These are phyloP conservation scores for Pseudanteris insignis DNA, from an alignment of 2,888 invertebrate species.

Conservation along the genomic window DNA sequence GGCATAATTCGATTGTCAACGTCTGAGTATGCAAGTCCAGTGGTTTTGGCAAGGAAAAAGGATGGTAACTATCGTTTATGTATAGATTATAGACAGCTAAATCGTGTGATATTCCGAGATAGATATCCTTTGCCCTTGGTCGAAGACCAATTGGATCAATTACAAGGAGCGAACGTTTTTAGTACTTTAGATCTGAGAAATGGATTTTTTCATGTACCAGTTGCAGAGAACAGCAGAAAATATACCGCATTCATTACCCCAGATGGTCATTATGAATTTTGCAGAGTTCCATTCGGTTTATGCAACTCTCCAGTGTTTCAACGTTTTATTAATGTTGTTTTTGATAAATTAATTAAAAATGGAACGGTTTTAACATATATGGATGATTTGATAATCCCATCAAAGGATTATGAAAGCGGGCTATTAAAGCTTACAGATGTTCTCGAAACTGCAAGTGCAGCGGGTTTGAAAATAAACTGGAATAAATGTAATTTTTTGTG, in stretches of 20 bases:
- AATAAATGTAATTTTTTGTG: conserved; percentile 2
- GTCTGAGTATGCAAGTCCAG: conserved; percentile 47
- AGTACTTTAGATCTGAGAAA: conserved; percentile 19
- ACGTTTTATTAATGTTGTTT: conserved; percentile 32
- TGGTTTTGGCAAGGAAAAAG: conserved; percentile 47
- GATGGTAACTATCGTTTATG: conserved; percentile 44
- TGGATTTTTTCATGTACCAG: conserved; percentile 47
- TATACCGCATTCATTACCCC: conserved; percentile 50
- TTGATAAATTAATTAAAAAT: conserved; percentile 40
- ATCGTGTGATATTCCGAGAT: conserved; percentile 43
- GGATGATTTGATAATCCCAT: conserved; percentile 1
- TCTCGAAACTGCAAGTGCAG: background rate
- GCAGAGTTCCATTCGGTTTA: conserved; percentile 3
- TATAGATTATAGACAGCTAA: conserved; percentile 45
- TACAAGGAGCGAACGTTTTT: conserved; percentile 31
- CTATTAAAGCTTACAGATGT: background rate
- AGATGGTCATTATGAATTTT: conserved; percentile 11
- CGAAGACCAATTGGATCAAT: conserved; percentile 12
- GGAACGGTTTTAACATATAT: background rate
- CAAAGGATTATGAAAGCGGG: background rate
- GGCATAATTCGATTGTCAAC: conserved; percentile 27
- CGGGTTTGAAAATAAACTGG: conserved; percentile 2
- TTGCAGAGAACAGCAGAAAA: conserved; percentile 48
- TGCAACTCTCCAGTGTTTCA: conserved; percentile 7
- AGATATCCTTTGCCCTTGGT: conserved; percentile 24